phyloP scores from a whole-genome alignment of 2,888 invertebrate species.

The Ormyrus nitidulus region DNA sequence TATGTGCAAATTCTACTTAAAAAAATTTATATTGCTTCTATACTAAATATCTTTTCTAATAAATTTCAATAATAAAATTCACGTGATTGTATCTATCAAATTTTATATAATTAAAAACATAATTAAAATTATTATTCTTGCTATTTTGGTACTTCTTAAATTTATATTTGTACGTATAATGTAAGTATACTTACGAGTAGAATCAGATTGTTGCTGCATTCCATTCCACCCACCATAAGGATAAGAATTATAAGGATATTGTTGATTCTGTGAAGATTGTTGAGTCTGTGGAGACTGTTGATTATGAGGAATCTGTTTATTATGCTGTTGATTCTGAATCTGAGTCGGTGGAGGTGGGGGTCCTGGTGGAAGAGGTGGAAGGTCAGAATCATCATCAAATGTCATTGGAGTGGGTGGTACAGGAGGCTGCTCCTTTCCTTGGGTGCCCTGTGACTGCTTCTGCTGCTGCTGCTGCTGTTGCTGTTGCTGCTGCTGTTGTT shows the following conservation, averaged over 20 bases:
- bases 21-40: no score
- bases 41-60: no score
- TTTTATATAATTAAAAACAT: no score
- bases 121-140: no score
- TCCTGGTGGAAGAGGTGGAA: conserved; percentile 80
- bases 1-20: no score
- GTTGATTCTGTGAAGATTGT: conserved; percentile 57
- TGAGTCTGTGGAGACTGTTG: conserved; percentile 64
- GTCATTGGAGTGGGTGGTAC: conserved; percentile 77
- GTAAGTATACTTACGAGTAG: conserved; percentile 66
- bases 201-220: conserved; percentile 64
- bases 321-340: conserved; percentile 55
- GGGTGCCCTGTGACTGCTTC: conserved; percentile 65
- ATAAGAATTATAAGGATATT: conserved; percentile 66
- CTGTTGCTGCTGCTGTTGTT: conserved; percentile 60
- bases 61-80: no score
- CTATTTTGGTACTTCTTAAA: no score
- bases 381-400: conserved; percentile 75
- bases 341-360: conserved; percentile 76
- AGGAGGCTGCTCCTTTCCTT: conserved; percentile 67
- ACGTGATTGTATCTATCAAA: no score
- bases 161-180: not conserved
- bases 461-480: conserved; percentile 64
- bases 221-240: conserved; percentile 69
- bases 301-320: conserved; percentile 63